Conservation (phyloP, 2,797 vertebrate species). For the Falco naumanni region DNA sequence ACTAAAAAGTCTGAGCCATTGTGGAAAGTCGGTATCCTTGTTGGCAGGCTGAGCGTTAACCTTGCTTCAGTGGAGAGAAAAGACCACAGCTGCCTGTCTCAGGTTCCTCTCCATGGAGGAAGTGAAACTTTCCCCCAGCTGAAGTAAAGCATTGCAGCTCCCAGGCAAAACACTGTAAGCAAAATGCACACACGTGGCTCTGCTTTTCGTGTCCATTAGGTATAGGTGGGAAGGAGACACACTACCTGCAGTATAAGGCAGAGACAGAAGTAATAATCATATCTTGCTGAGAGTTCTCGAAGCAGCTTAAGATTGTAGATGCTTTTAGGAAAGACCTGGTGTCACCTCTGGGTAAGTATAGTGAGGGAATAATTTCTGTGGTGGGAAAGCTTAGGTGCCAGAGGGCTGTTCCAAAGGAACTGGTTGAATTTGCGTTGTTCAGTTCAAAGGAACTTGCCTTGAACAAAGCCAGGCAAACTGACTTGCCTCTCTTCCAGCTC, state of each 20-base stretch:
- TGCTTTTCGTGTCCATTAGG: neutral
- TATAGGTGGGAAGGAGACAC: neutral
- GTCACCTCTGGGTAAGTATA: neutral
- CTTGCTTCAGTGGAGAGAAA: neutral
- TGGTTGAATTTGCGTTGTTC: neutral
- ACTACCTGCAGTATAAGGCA: rapidly evolving
- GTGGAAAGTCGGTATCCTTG: neutral
- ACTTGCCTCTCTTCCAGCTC: neutral
- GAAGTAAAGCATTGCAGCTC: neutral
- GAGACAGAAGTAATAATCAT: neutral
- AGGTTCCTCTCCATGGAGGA: neutral
- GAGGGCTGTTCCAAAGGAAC: neutral
- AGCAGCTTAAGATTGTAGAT: neutral
- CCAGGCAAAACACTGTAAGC: neutral
- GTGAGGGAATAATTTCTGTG: neutral
- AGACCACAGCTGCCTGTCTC: neutral
- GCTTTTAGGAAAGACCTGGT: neutral
- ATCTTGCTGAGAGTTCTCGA: neutral
- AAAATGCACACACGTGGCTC: neutral
- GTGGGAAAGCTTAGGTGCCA: neutral
- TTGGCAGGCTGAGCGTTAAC: neutral
- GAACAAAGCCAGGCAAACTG: neutral
- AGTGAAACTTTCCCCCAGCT: neutral
- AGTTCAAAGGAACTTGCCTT: neutral
- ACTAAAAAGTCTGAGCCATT: neutral